Evolutionary conservation across 2,797 vertebrate species (phyloP).

Genomic region (Myotis daubentonii): DNA sequence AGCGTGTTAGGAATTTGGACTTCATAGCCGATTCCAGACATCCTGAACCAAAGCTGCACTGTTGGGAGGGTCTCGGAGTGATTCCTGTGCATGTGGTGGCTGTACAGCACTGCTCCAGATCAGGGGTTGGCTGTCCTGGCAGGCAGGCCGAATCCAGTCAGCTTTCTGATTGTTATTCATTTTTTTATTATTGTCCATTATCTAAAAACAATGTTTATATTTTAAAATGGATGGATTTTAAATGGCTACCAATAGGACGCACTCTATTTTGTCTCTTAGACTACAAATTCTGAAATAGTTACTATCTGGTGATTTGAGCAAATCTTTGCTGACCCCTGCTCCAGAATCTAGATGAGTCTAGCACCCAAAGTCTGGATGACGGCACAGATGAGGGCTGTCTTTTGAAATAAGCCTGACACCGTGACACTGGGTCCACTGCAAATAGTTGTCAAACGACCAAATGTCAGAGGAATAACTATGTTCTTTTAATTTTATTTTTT

Average conservation of each 20-base stretch:
- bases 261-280: background rate
- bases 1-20: background rate
- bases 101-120: background rate
- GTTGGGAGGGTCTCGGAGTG: background rate
- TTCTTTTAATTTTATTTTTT: background rate
- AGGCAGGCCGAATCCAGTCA: background rate
- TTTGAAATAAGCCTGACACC: background rate
- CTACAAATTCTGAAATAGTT: background rate
- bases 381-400: slow-evolving; percentile 57
- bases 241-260: background rate
- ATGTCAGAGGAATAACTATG: slow-evolving; percentile 42
- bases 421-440: slow-evolving; percentile 36
- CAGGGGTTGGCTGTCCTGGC: background rate
- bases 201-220: background rate
- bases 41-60: background rate
- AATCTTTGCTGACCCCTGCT: background rate
- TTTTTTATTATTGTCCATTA: background rate
- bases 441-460: slow-evolving; percentile 25
- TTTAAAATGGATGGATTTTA: background rate
- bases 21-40: too few relatives aligned
- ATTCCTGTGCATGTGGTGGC: accelerated
- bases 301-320: background rate
- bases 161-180: background rate
- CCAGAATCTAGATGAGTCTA: background rate
- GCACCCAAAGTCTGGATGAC: background rate